Percentiles rank a stretch among this genome's conserved stretches.
Evolutionary conservation across 1,140 invertebrate genomes (phyloP).

Genomic region (Trichonephila inaurata): DNA sequence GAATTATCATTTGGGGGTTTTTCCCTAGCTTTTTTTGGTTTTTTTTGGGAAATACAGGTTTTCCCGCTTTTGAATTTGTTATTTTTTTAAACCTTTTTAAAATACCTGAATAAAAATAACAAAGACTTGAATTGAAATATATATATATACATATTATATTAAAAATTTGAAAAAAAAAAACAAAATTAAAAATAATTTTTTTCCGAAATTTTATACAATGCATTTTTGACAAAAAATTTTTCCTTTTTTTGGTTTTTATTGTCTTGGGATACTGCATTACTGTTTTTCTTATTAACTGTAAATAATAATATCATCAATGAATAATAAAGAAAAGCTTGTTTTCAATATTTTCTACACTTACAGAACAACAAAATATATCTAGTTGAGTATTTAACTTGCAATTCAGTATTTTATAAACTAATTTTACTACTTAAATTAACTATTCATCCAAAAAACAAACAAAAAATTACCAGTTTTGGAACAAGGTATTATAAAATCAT

Average conservation of each 20-base stretch:
- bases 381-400: too few relatives aligned
- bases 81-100: too few relatives aligned
- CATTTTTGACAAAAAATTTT: neutral
- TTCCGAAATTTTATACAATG: too few relatives aligned
- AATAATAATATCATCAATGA: neutral
- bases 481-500: constrained; percentile 58
- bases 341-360: too few relatives aligned
- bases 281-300: constrained; percentile 18
- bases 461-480: constrained; percentile 42
- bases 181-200: too few relatives aligned
- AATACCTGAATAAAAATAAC: neutral
- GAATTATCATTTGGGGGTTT: neutral
- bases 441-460: neutral
- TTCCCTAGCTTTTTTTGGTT: neutral
- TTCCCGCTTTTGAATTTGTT: neutral
- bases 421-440: too few relatives aligned
- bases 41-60: neutral
- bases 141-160: neutral
- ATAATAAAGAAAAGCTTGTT: too few relatives aligned
- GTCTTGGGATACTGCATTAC: neutral
- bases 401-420: too few relatives aligned
- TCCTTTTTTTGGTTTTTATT: neutral
- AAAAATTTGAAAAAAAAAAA: neutral
- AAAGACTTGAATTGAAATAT: neutral
- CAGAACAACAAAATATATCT: too few relatives aligned